These are phyloP conservation scores for Polydrusus cervinus DNA, from an alignment of 2,888 invertebrate species.

Conservation along the genomic window DNA sequence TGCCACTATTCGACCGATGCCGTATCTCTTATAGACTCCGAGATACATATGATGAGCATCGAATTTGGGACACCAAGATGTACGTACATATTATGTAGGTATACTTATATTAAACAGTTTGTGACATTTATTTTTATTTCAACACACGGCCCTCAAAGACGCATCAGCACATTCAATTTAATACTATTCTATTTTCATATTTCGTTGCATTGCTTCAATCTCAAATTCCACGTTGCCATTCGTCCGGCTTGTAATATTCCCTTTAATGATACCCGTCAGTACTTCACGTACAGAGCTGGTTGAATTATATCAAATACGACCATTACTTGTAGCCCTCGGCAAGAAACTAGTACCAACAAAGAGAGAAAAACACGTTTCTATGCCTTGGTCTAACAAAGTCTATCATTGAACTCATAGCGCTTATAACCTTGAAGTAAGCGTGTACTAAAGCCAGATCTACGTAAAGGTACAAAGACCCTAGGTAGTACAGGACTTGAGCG, in stretches of 20 bases:
- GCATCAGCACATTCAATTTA: no score
- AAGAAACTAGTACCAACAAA: slow-evolving; percentile 38
- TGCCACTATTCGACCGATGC: no score
- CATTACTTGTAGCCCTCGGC: slow-evolving; percentile 43
- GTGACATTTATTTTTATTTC: no score
- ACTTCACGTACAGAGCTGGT: slow-evolving; percentile 39
- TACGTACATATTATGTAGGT: no score
- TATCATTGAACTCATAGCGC: slow-evolving; percentile 55
- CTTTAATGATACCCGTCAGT: slow-evolving; percentile 34
- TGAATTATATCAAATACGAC: slow-evolving; percentile 46
- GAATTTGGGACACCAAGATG: no score
- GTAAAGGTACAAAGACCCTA: slow-evolving; percentile 55
- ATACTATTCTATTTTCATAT: no score
- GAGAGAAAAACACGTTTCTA: slow-evolving; percentile 48
- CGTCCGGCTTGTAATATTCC: slow-evolving; percentile 10
- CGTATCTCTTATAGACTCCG: no score
- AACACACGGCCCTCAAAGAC: no score
- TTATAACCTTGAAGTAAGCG: slow-evolving; percentile 55
- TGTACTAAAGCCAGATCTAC: slow-evolving; percentile 53
- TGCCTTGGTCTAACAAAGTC: slow-evolving; percentile 50
- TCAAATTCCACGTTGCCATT: not conserved
- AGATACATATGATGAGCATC: no score
- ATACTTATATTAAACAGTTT: no score
- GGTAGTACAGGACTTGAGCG: slow-evolving; percentile 41
- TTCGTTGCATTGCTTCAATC: no score